Evolutionary conservation across 2,888 invertebrate genomes (phyloP).

Genomic region (Cantharis flavilabris): DNA sequence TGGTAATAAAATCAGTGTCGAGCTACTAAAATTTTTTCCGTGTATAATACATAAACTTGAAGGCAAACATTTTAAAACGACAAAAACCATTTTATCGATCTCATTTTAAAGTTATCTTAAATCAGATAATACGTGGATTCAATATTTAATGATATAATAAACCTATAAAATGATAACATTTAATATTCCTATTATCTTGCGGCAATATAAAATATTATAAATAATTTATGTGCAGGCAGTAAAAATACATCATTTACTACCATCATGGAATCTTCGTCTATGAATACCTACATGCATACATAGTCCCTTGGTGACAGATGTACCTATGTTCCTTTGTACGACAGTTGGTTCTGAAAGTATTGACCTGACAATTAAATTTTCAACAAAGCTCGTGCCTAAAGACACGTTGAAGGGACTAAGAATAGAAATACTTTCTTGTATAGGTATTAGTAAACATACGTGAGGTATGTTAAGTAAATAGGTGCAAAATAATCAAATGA

Average conservation of each 20-base stretch:
- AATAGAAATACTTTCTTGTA: background rate
- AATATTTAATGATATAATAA: background rate
- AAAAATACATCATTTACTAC: background rate
- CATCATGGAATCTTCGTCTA: background rate
- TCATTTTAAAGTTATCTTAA: background rate
- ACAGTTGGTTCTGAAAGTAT: background rate
- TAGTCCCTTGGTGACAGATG: background rate
- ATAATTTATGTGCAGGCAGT: background rate
- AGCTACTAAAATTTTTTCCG: background rate
- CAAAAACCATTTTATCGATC: background rate
- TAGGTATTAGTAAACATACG: background rate
- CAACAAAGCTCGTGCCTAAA: background rate
- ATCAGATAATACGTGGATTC: background rate
- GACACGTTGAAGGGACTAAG: background rate
- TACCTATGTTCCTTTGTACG: background rate
- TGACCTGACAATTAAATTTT: background rate
- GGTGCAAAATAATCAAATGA: background rate
- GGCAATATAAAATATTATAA: background rate
- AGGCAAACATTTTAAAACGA: background rate
- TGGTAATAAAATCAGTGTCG: constrained; percentile 2
- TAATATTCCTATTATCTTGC: background rate
- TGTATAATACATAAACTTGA: background rate
- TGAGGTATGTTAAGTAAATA: background rate
- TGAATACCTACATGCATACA: background rate
- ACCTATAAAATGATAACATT: background rate